Evolutionary conservation across 2,113 vertebrate genomes (phyloP), one percentile per base, ranked within the genome.

Genomic region (Rhodinocichla rosea): DNA sequence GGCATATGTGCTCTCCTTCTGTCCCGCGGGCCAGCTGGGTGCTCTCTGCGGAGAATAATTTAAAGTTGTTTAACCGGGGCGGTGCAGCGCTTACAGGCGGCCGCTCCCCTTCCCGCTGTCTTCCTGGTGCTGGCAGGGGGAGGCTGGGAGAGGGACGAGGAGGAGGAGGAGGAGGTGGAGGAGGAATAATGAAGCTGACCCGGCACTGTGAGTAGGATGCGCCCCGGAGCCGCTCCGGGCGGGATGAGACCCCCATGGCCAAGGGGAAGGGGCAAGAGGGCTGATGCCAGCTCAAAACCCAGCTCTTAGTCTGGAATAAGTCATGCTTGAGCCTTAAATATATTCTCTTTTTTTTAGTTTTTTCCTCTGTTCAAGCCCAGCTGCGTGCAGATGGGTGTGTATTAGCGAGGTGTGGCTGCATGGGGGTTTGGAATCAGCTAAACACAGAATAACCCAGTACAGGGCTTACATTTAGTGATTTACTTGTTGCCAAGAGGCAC

Each of bases 301-400:
- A 5, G 9, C 15, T 71, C 56, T n/a, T 32, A 26, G 3, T 3
- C 15, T 26, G 44, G 23, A 50, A 32, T 35, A 74, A 42, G 18
- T 75, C 15, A 26, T 70, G 5, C 3, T 65, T 3, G 2, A 53
- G 4, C 6, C 19, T n/a, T 42, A 8, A 26, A 26, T 33, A 2
- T 0, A 1, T 11, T 26, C 1, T 39, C 8, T 10, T 32, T 30
- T 7, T 7, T 33, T 28, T 2, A 1, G 8, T 28, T n/a, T 10
- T 55, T 2, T 0, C 0, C 8, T n/a, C 15, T 3, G 9, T 52
- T 60, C 4, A 13, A 55, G 32, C 3, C 28, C 59, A 67, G 67
- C 40, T 11, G 30, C 1, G 3, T 20, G 23, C 1, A 1, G 73
- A 30, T 17, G 44, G 11, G 63, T n/a, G 17, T 37, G 59, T n/a